phyloP scores from a whole-genome alignment of 2,888 invertebrate species.

The Troides helena region DNA sequence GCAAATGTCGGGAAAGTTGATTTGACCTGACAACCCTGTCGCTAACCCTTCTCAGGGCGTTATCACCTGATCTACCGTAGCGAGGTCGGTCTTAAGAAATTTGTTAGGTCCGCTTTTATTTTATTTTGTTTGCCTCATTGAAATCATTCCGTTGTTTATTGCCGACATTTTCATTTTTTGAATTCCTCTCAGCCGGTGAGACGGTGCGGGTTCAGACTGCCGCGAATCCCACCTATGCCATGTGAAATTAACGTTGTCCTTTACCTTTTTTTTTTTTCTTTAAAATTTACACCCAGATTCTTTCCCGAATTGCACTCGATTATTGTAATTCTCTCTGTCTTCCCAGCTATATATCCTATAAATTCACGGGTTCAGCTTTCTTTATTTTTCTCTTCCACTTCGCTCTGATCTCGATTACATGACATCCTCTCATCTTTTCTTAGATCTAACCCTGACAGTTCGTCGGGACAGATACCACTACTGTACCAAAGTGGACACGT shows the following conservation, averaged over 20 bases:
- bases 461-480: no score
- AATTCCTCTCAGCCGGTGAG: constrained; percentile 57
- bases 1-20: constrained; percentile 15
- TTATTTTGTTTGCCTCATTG: constrained; percentile 74
- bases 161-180: constrained; percentile 78
- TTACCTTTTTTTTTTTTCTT: constrained; percentile 61
- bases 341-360: no score
- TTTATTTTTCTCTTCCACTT: no score
- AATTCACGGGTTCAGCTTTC: no score
- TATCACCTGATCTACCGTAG: constrained; percentile 66
- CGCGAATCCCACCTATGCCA: constrained; percentile 69
- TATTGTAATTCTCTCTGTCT: constrained; percentile 52
- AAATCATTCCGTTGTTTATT: constrained; percentile 79
- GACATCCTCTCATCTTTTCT: no score
- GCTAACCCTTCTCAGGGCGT: constrained; percentile 66
- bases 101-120: constrained; percentile 67
- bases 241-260: constrained; percentile 72
- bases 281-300: constrained; percentile 66
- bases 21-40: constrained; percentile 26
- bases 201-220: constrained; percentile 55
- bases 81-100: constrained; percentile 61
- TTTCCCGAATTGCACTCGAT: constrained; percentile 53
- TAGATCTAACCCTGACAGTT: no score
- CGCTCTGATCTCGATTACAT: no score
- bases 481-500: no score